phyloP scores from a whole-genome alignment of 2,113 vertebrate species.

The Sylvia atricapilla region DNA sequence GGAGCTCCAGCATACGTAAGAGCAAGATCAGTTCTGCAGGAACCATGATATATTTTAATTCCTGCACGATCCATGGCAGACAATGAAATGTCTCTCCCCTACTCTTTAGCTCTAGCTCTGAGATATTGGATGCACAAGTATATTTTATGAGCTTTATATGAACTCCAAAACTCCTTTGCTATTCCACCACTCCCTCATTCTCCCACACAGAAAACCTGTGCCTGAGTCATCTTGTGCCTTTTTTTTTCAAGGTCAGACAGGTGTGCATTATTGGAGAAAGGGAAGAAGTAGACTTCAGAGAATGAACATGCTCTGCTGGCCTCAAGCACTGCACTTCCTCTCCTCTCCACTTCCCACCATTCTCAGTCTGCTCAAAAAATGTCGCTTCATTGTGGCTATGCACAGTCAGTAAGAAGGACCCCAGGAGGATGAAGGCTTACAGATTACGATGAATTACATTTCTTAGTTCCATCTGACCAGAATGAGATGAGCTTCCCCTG shows the following conservation, averaged over 20 bases:
- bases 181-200: not conserved
- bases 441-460: not conserved
- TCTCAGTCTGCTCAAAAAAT: not conserved
- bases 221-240: accelerated
- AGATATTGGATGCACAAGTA: not conserved
- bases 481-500: not conserved
- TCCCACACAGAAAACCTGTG: not conserved
- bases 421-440: not conserved
- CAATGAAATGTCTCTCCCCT: not conserved
- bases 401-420: not conserved
- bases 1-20: not conserved
- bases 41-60: not conserved
- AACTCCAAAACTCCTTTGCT: not conserved
- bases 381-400: not conserved
- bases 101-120: not conserved
- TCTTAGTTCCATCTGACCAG: not conserved
- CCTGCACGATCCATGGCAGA: not conserved
- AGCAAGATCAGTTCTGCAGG: not conserved
- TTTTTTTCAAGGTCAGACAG: not conserved
- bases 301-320: not conserved
- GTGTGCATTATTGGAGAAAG: not conserved
- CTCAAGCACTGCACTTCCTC: not conserved
- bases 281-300: not conserved
- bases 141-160: not conserved
- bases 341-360: not conserved